Base-by-base conservation (phyloP, 2,113 vertebrate species). In the Epinephelus cyanopodus region DNA sequence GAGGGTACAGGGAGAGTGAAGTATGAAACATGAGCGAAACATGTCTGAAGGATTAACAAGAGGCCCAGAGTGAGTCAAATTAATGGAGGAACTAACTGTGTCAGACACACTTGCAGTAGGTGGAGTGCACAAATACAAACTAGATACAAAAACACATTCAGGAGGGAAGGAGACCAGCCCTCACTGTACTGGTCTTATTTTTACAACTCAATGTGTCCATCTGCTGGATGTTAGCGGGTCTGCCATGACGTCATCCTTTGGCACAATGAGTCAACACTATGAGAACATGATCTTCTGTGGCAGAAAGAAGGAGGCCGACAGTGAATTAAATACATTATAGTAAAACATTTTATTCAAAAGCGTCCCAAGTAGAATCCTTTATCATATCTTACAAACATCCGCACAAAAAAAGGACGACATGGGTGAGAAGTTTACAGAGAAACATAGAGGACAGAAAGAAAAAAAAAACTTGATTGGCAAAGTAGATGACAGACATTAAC, bases 291-390 rank as follows among this genome's bases (percentile, higher is more conserved):
- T n/a, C 29, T 29, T 29, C 12, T 17, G 18, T 47, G 37, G 50
- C 47, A 27, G 6, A 5, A 77, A 74, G 17, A 66, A 69, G 60
- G 19, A 50, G 25, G 15, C 54, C 0, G 1, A 54, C 8, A 6
- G 10, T 17, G 37, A 75, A 45, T 61, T 23, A 63, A 50, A 78
- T 74, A 74, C 61, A 67, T 87, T 83, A 83, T 90, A 89, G 77
- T 93, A 91, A 92, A 92, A 93, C 56, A 48, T 90, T 95, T 95
- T 93, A 94, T 92, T 94, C 83, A 91, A 94, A 90, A 92, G 89
- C 72, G 25, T 83, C 83, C 87, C 79, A 79, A 79, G 62, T 79
- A 90, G 70, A 87, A 77, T 80, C 53, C 81, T 89, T 88, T 84
- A 91, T 86, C 85, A 83, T 92, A 92, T 87, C 79, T 92, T 92